A percentile compares a stretch with the other conserved stretches of the same genome.
Evolutionary conservation across 2,113 vertebrate species (phyloP).

Genomic region (Chamaea fasciata): DNA sequence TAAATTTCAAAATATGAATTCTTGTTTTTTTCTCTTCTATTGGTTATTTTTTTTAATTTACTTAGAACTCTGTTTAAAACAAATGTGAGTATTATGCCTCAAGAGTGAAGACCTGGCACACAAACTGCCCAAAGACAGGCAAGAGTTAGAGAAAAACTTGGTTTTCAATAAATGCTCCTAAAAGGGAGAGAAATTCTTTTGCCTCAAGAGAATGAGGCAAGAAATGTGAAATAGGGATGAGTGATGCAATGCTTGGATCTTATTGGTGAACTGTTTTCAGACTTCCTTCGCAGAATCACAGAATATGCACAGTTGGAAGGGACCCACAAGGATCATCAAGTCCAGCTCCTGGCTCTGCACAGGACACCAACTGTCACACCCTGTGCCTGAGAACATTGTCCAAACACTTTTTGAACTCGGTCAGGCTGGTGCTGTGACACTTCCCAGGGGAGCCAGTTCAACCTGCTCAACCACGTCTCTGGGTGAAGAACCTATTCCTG

Average conservation of each 20-base stretch:
- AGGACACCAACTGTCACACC: not conserved
- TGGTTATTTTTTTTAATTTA: not conserved
- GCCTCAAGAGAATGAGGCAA: not conserved
- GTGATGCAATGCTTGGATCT: not conserved
- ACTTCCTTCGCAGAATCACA: not conserved
- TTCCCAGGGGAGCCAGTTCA: not conserved
- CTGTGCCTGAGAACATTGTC: rapidly evolving
- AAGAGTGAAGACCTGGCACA: not conserved
- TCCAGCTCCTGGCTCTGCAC: not conserved
- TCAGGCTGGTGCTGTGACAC: not conserved
- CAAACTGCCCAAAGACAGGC: not conserved
- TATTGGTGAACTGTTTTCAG: not conserved
- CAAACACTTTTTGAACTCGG: not conserved
- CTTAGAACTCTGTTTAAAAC: not conserved
- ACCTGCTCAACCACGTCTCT: not conserved
- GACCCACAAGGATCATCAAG: not conserved
- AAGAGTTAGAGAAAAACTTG: not conserved
- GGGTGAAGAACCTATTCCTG: not conserved
- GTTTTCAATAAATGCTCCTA: not conserved
- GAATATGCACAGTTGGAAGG: not conserved
- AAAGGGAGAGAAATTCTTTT: not conserved
- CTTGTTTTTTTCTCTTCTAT: not conserved
- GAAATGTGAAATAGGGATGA: not conserved
- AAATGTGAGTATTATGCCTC: not conserved
- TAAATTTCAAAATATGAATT: not conserved